Percentiles rank a stretch among this genome's conserved stretches.
These are phyloP conservation scores for Athene cunicularia DNA, from an alignment of 2,113 vertebrate species.

Conservation along the genomic window DNA sequence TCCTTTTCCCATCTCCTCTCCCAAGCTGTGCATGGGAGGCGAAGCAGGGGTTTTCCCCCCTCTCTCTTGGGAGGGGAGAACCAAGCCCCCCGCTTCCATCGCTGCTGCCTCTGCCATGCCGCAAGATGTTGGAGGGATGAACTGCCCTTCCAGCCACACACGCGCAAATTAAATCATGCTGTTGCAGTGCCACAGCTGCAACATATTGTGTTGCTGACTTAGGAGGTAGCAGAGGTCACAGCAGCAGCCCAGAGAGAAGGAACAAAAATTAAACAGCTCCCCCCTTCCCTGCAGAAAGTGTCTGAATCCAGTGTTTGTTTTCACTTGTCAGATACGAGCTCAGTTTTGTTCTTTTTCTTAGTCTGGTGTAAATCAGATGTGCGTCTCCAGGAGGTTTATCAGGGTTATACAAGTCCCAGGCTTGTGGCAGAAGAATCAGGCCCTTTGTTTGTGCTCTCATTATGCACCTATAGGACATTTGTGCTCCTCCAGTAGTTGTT, in stretches of 20 bases:
- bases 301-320: constrained; percentile 49
- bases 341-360: not conserved
- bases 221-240: constrained; percentile 58
- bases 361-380: not conserved
- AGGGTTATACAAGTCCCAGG: not conserved
- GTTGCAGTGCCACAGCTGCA: constrained; percentile 54
- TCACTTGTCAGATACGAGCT: constrained; percentile 19
- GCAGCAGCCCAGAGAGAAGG: constrained; percentile 39
- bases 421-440: not conserved
- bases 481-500: fast-evolving
- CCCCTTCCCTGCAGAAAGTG: constrained; percentile 11
- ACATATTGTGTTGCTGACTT: constrained; percentile 29
- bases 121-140: not conserved
- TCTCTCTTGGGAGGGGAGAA: not conserved
- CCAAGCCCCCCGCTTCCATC: not conserved
- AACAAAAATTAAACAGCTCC: constrained; percentile 15
- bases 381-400: not conserved
- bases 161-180: constrained; percentile 25
- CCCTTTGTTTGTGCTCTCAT: not conserved
- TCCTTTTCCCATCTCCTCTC: not conserved
- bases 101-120: not conserved
- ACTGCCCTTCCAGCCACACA: constrained; percentile 41
- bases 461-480: fast-evolving
- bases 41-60: not conserved
- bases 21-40: not conserved